Conservation (phyloP, 92 coral and sea anemone genomes). For the Actinostola sp. region DNA sequence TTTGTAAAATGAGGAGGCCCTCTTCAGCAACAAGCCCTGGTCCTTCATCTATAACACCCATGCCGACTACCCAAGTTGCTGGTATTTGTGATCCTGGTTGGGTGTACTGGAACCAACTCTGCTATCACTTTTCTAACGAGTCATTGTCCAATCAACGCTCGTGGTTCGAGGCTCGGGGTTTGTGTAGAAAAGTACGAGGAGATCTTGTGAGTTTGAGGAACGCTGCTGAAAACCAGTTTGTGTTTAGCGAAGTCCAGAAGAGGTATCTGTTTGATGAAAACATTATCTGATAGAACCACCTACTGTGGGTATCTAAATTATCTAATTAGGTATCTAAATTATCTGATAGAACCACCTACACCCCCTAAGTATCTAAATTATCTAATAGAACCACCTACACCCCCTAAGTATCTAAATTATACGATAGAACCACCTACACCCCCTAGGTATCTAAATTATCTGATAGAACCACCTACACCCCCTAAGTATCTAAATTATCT, state of each 20-base stretch:
- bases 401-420: too few species aligned
- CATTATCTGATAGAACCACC: neutral
- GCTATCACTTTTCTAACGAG: constrained; percentile 70
- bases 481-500: too few species aligned
- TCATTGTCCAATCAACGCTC: constrained; percentile 45
- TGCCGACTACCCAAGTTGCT: constrained; percentile 46
- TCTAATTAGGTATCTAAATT: too few species aligned
- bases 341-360: too few species aligned
- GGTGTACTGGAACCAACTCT: constrained; percentile 81
- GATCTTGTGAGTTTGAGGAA: constrained; percentile 84
- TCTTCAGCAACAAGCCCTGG: constrained; percentile 4
- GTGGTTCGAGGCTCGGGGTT: constrained; percentile 74
- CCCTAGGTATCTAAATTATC: too few species aligned
- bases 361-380: too few species aligned
- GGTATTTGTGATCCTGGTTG: constrained; percentile 69
- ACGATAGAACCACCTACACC: too few species aligned
- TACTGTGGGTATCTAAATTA: too few species aligned
- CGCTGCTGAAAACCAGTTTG: constrained; percentile 49
- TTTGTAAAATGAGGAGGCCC: constrained; percentile 74
- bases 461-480: too few species aligned
- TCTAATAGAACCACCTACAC: too few species aligned
- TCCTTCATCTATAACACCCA: constrained; percentile 21
- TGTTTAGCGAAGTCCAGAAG: neutral
- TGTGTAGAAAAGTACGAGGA: constrained; percentile 60
- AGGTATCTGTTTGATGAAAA: neutral